A percentile compares a stretch with the other conserved stretches of the same genome.
Conservation (phyloP, 2,113 vertebrate species). For the Mormyrus iriodes region DNA sequence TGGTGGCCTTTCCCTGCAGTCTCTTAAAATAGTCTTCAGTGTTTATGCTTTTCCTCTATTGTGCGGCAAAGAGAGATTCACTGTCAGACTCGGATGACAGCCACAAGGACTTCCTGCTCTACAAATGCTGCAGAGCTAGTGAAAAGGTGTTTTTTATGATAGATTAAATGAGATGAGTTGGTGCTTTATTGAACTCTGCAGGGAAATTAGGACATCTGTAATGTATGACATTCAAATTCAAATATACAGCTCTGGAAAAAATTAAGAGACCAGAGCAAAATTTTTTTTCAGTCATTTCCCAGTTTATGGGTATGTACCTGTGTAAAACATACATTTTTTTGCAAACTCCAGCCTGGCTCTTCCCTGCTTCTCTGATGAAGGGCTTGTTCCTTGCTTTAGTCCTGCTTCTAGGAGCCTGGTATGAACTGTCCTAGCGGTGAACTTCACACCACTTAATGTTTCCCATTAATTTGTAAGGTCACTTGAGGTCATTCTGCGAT, state of each 20-base stretch:
- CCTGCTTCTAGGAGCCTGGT: not conserved
- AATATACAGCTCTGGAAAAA: not conserved
- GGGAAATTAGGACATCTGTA: not conserved
- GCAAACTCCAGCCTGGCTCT: not conserved
- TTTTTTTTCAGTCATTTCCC: not conserved
- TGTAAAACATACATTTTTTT: not conserved
- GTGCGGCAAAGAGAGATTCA: not conserved
- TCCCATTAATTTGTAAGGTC: not conserved
- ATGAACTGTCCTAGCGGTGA: not conserved
- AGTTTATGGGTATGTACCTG: not conserved
- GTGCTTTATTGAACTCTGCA: not conserved
- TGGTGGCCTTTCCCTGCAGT: not conserved
- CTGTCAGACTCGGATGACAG: not conserved
- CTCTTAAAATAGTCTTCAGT: not conserved
- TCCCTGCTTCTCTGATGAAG: not conserved
- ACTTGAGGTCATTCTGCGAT: not conserved
- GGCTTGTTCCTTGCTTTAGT: not conserved
- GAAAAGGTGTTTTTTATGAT: not conserved
- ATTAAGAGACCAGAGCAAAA: not conserved
- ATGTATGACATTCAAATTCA: not conserved
- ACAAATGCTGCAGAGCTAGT: not conserved
- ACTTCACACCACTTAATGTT: not conserved
- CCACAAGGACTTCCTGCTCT: not conserved
- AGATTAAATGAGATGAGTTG: not conserved
- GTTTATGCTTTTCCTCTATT: not conserved